Evolutionary conservation across 2,113 vertebrate genomes (phyloP).

Genomic region (Salvelinus sp.): DNA sequence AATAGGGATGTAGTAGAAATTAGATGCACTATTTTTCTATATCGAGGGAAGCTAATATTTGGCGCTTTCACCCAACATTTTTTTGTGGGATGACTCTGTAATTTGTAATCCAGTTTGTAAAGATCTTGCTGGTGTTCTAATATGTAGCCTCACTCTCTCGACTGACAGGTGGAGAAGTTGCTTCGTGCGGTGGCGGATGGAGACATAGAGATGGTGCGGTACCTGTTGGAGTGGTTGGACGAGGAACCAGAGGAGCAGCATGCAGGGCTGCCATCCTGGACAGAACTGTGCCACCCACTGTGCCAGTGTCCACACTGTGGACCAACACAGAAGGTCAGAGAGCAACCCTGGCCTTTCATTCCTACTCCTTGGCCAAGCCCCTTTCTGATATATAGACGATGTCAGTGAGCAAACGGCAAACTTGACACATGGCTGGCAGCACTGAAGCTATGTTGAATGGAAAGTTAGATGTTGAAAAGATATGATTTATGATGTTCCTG

Average conservation of each 20-base stretch:
- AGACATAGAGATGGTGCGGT: slow-evolving; percentile 96
- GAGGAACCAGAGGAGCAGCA: slow-evolving; percentile 79
- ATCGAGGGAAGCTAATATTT: no score
- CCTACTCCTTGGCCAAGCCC: neutral
- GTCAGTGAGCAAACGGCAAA: no score
- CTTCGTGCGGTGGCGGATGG: slow-evolving; percentile 91
- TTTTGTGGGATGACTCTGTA: neutral
- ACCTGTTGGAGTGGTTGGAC: slow-evolving; percentile 92
- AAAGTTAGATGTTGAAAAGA: no score
- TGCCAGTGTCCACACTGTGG: slow-evolving; percentile 90
- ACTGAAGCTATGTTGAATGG: no score
- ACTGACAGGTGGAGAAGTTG: slow-evolving; percentile 90
- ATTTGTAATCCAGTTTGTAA: no score
- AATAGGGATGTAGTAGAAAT: no score
- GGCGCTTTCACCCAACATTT: neutral
- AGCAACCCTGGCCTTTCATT: neutral
- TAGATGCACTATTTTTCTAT: no score
- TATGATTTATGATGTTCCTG: no score
- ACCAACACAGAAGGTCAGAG: slow-evolving; percentile 85
- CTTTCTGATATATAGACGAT: no score
- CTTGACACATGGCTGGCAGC: no score
- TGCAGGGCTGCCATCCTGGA: slow-evolving; percentile 34
- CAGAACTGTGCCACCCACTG: slow-evolving; percentile 88
- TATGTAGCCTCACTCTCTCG: slow-evolving; percentile 12
- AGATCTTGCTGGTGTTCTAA: no score